Evolutionary conservation across 2,888 invertebrate species (phyloP).

Genomic region (Acanthosepion pharaonis): DNA sequence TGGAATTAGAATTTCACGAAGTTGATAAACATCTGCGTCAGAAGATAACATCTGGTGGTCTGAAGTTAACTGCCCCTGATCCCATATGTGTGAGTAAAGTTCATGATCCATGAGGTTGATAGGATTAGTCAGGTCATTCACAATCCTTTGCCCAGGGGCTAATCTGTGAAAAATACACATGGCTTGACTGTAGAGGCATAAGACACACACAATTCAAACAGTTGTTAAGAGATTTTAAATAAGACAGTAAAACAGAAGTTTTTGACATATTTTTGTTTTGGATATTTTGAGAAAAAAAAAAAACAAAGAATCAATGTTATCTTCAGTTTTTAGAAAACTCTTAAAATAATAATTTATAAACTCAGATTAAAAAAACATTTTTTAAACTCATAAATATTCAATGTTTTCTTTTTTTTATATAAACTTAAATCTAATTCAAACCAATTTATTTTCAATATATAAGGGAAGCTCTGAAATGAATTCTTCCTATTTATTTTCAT

Average conservation of each 20-base stretch:
- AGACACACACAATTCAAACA: not conserved
- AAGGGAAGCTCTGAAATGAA: too few relatives aligned
- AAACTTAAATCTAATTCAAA: too few relatives aligned
- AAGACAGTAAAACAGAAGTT: not conserved
- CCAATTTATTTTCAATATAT: too few relatives aligned
- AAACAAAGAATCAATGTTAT: too few relatives aligned
- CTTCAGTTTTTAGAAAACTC: too few relatives aligned
- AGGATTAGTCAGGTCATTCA: slow-evolving; percentile 36
- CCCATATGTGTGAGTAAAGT: slow-evolving; percentile 43
- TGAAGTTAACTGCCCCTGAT: slow-evolving; percentile 40
- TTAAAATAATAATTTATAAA: too few relatives aligned
- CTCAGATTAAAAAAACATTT: too few relatives aligned
- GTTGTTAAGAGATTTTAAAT: not conserved
- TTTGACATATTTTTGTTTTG: not conserved
- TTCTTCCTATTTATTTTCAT: too few relatives aligned
- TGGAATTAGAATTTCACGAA: slow-evolving; percentile 37
- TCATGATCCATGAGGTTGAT: slow-evolving; percentile 44
- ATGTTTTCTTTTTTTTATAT: too few relatives aligned
- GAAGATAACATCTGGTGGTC: slow-evolving; percentile 36
- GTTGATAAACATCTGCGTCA: slow-evolving; percentile 45
- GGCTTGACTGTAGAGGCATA: not conserved
- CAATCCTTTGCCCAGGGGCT: slow-evolving; percentile 43
- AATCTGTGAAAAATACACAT: slow-evolving; percentile 41
- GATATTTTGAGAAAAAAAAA: not conserved
- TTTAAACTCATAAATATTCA: too few relatives aligned